A percentile compares a stretch with the other conserved stretches of the same genome.
phyloP scores from a whole-genome alignment of 2,888 invertebrate genomes.

The Hyppa rectilinea region DNA sequence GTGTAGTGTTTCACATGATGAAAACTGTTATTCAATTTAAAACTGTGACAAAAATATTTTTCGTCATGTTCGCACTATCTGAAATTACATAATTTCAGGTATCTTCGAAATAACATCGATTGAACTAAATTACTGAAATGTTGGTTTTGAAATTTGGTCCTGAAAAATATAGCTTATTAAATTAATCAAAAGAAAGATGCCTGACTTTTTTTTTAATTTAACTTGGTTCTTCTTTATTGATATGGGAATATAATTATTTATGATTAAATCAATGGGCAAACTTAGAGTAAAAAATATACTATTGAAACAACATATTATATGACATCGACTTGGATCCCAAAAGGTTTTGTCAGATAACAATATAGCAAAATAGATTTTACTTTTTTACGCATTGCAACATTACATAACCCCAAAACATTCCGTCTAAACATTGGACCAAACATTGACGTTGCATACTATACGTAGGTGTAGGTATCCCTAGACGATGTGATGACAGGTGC shows the following conservation, averaged over 20 bases:
- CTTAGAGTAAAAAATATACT: neutral
- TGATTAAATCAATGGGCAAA: neutral
- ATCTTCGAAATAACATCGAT: neutral
- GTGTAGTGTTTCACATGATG: neutral
- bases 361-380: neutral
- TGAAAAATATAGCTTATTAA: too few species aligned
- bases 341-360: neutral
- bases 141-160: too few species aligned
- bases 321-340: neutral
- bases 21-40: neutral
- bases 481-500: conserved; percentile 42
- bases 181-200: too few species aligned
- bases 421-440: neutral
- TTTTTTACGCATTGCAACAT: neutral
- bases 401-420: neutral
- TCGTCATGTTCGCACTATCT: neutral
- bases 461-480: neutral
- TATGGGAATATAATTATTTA: neutral
- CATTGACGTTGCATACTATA: conserved; percentile 1
- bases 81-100: neutral
- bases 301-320: neutral
- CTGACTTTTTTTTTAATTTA: too few species aligned
- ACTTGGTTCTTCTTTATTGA: neutral
- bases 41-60: neutral
- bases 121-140: too few species aligned